These are phyloP conservation scores for Brachyhypopomus occidentalis DNA, from an alignment of 2,113 vertebrate genomes.

Conservation along the genomic window DNA sequence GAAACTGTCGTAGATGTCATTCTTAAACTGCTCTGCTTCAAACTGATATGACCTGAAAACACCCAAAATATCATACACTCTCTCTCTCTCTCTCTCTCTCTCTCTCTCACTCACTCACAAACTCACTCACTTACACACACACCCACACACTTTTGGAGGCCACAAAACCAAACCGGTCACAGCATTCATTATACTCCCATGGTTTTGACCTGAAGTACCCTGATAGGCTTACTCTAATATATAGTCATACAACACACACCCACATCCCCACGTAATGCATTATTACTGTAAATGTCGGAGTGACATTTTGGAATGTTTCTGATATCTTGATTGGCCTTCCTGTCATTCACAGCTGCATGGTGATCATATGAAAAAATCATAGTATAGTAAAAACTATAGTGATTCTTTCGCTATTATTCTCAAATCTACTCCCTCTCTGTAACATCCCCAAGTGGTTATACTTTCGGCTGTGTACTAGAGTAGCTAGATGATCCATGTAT, in stretches of 20 bases:
- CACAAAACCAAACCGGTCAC: slow-evolving; percentile 20
- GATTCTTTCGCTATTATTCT: too few species aligned
- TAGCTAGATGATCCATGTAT: not conserved
- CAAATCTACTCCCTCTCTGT: not conserved
- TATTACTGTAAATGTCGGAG: slow-evolving; percentile 42
- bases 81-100: too few species aligned
- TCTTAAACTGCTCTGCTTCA: slow-evolving; percentile 1
- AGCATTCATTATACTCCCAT: not conserved
- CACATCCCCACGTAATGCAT: not conserved
- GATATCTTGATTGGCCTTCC: not conserved
- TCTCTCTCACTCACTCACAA: not conserved
- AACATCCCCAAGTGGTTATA: slow-evolving; percentile 32
- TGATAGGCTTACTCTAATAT: slow-evolving; percentile 4
- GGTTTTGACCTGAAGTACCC: not conserved
- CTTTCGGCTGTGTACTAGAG: slow-evolving; percentile 24
- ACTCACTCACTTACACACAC: not conserved
- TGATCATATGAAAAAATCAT: too few species aligned
- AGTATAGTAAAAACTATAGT: too few species aligned
- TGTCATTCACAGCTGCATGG: too few species aligned
- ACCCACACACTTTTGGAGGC: not conserved
- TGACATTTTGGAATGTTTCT: slow-evolving; percentile 25
- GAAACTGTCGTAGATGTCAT: slow-evolving; percentile 1
- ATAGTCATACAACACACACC: not conserved
- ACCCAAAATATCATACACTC: slow-evolving; percentile 10
- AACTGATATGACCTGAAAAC: slow-evolving; percentile 33